phyloP scores from a whole-genome alignment of 2,113 vertebrate species.

The Oplegnathus fasciatus region DNA sequence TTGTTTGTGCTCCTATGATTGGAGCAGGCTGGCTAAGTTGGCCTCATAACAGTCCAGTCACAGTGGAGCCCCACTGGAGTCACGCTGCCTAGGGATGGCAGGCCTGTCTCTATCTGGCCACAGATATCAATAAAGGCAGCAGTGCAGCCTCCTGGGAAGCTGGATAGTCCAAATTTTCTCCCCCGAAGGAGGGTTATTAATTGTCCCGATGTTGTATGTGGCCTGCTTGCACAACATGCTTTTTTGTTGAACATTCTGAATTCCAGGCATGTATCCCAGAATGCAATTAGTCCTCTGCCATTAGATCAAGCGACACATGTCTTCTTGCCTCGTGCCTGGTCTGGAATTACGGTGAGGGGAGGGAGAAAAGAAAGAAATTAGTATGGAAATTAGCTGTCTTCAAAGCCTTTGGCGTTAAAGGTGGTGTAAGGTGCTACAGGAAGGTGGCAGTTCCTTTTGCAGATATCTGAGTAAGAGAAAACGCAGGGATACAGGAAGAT shows the following conservation, averaged over 20 bases:
- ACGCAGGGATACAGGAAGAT: conserved; percentile 73
- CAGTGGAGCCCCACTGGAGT: conserved; percentile 75
- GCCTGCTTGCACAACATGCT: conserved; percentile 70
- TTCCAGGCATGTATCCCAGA: conserved; percentile 81
- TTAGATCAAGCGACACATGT: conserved; percentile 83
- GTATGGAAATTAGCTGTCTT: conserved; percentile 86
- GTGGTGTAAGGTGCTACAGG: conserved; percentile 78
- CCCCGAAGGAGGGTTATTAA: conserved; percentile 82
- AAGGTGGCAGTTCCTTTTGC: conserved; percentile 79
- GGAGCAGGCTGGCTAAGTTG: conserved; percentile 79
- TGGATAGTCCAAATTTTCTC: conserved; percentile 75
- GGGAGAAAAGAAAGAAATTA: conserved; percentile 84
- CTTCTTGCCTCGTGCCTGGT: conserved; percentile 71
- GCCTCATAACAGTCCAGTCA: conserved; percentile 82
- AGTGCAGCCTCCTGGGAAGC: conserved; percentile 68
- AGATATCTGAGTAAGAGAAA: conserved; percentile 76
- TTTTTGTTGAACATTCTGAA: conserved; percentile 74
- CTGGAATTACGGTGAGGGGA: conserved; percentile 74
- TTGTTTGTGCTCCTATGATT: conserved; percentile 81
- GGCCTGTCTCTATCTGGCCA: conserved; percentile 77
- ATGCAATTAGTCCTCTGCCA: conserved; percentile 84
- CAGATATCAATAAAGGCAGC: conserved; percentile 82
- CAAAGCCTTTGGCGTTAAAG: conserved; percentile 82
- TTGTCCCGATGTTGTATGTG: conserved; percentile 75
- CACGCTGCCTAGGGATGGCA: conserved; percentile 73